These are phyloP conservation scores for Criorhina ranunculi DNA, from an alignment of 2,888 invertebrate genomes.

Conservation along the genomic window DNA sequence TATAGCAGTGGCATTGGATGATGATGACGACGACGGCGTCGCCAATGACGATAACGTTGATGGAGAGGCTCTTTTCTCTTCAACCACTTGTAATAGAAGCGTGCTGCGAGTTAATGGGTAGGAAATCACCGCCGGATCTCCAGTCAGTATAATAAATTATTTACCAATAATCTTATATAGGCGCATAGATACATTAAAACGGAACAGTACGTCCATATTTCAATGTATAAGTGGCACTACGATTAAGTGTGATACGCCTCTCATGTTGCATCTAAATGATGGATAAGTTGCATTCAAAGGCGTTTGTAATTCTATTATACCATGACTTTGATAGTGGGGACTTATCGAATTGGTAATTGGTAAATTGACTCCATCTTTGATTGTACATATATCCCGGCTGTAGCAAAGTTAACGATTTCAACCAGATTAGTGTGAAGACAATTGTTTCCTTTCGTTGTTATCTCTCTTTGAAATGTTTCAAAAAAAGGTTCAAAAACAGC, in stretches of 20 bases:
- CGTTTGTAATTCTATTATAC: slow-evolving; percentile 44
- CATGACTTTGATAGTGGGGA: slow-evolving; percentile 54
- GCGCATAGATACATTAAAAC: background rate
- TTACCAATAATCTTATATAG: slow-evolving; percentile 54
- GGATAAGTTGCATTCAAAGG: slow-evolving; percentile 33
- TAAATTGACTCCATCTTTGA: too few species aligned
- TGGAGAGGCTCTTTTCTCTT: slow-evolving; percentile 3
- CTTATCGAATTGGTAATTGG: slow-evolving; percentile 22
- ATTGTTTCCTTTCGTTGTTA: too few species aligned
- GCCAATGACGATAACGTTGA: slow-evolving; percentile 10
- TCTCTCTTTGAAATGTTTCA: too few species aligned
- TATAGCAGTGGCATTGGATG: slow-evolving; percentile 6
- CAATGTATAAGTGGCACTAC: slow-evolving; percentile 21
- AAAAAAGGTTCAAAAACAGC: too few species aligned
- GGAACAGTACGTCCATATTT: background rate
- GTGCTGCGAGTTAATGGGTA: background rate
- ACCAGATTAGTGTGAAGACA: too few species aligned
- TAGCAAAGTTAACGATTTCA: too few species aligned
- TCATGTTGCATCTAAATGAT: slow-evolving; percentile 14
- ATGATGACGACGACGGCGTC: background rate
- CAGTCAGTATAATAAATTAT: slow-evolving; percentile 53
- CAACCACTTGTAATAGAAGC: slow-evolving; percentile 3
- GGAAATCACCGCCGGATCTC: slow-evolving; percentile 19
- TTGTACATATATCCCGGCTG: too few species aligned
- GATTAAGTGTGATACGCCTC: slow-evolving; percentile 1